Conservation (phyloP, 2,113 vertebrate species). For the Catharus bicknelli region DNA sequence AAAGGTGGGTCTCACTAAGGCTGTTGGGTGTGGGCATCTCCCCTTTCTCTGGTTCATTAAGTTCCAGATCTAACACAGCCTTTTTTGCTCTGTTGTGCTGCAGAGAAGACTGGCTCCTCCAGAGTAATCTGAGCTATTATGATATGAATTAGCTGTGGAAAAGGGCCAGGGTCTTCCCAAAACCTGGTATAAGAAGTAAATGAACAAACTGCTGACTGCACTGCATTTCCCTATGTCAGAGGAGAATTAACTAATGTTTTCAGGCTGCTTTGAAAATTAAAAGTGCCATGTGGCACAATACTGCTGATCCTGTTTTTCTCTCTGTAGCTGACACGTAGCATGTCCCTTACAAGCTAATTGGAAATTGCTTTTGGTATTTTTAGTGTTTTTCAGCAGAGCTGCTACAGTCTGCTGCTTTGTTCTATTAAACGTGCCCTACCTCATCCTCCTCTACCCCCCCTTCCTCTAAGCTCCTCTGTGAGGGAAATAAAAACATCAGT, state of each 20-base stretch:
- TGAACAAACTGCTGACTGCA: slow-evolving; percentile 10
- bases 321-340: background rate
- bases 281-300: background rate
- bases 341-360: background rate
- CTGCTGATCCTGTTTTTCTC: background rate
- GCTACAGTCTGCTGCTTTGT: background rate
- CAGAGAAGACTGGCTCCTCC: background rate
- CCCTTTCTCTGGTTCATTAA: background rate
- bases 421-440: background rate
- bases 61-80: background rate
- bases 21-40: background rate
- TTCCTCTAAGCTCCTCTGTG: slow-evolving; percentile 11
- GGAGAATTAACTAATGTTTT: slow-evolving; percentile 15
- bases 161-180: background rate
- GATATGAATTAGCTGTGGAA: background rate
- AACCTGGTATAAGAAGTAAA: background rate
- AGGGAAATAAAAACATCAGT: slow-evolving; percentile 43
- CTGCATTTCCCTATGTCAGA: background rate
- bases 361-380: slow-evolving; percentile 27
- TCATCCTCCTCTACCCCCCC: background rate
- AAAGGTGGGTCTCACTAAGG: background rate
- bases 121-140: background rate
- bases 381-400: background rate
- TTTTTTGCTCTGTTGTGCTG: background rate
- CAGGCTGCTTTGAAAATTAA: slow-evolving; percentile 34